Base-by-base conservation (phyloP, 2,113 vertebrate genomes). In the Carettochelys insculpta region DNA sequence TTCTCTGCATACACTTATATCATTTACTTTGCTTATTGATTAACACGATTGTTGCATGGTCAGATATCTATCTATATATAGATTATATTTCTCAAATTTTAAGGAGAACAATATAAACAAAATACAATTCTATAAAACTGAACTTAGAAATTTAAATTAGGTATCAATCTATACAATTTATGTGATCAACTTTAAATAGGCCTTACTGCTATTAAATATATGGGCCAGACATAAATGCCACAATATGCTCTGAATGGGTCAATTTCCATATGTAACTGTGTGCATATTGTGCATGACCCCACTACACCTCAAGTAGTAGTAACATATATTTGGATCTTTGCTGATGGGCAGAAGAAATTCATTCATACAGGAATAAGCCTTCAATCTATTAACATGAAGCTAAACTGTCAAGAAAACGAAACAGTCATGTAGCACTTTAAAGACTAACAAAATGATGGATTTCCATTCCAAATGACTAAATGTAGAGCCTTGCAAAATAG, bases 241-340 rank as follows among this genome's bases (percentile, higher is more conserved):
- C 0, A 20, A 43, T 77, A 77, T 0, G 82, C 34, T 34, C 16
- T 82, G 84, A 87, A 56, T 71, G 11, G 50, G 75, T 34, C 29
- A 50, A 31, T 13, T 75, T 82, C 61, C 12, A 0, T 12, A 81
- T 2, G 1, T 4, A 56, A 81, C 86, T 95, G 92, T 54, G 29
- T 45, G 43, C n/a, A n/a, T 54, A 38, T 82, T 93, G 87, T 27
- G 86, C 75, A 77, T 20, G 85, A 83, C 12, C 48, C 83, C 27
- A 5, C 88, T 90, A 4, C 14, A 77, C 82, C 83, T 48, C 85
- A 87, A 76, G 75, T 56, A 90, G 47, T 58, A 95, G 75, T 43
- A 22, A 73, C 45, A 89, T 87, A 87, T 88, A 94, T 88, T 83
- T 91, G 61, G 94, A 91, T 50, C 29, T 53, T 89, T 4, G 2